Conservation (phyloP, 1,140 invertebrate species). For the Hycleus phaleratus region DNA sequence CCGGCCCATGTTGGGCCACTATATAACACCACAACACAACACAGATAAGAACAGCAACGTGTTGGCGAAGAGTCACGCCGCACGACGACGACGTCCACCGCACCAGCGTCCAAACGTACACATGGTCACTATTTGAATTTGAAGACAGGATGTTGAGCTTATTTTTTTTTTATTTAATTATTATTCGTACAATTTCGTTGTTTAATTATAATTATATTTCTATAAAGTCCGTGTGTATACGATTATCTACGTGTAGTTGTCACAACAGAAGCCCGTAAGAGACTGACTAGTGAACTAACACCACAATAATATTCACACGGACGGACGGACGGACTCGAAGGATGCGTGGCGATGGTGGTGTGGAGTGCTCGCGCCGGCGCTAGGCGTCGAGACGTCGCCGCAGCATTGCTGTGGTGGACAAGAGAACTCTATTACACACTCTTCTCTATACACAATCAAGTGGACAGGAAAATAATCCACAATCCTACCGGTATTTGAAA, state of each 20-base stretch:
- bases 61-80: not conserved
- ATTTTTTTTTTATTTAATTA: not conserved
- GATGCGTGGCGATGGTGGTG: conserved; percentile 14
- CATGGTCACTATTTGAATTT: conserved; percentile 18
- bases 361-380: conserved; percentile 17
- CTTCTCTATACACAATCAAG: not conserved
- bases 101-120: conserved; percentile 14
- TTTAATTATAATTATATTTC: not conserved
- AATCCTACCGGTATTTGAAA: too few relatives aligned
- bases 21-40: conserved; percentile 8
- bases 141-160: conserved; percentile 8
- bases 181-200: not conserved
- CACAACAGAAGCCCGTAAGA: conserved; percentile 16
- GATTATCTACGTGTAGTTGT: conserved; percentile 1
- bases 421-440: not conserved
- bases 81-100: not conserved
- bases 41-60: conserved; percentile 3
- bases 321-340: not conserved
- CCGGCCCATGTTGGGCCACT: conserved; percentile 21
- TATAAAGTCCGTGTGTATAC: not conserved
- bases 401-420: conserved; percentile 12
- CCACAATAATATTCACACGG: too few relatives aligned
- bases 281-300: conserved; percentile 10
- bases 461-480: not conserved
- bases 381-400: conserved; percentile 4